Base-by-base conservation (phyloP, 2,797 vertebrate species). In the Thaleichthys pacificus region DNA sequence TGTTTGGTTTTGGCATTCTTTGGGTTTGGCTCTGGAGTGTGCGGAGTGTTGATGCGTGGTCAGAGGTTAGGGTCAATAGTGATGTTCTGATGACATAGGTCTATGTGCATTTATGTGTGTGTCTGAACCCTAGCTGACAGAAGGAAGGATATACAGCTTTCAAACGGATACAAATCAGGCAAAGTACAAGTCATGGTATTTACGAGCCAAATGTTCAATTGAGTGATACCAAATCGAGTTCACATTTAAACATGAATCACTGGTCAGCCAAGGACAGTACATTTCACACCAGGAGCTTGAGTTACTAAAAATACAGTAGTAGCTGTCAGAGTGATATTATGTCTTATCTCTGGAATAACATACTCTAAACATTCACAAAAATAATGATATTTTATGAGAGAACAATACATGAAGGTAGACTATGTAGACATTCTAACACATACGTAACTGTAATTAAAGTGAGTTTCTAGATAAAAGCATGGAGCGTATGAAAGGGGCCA, bases 1-100 rank as follows among this genome's bases (percentile, higher is more conserved):
- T 80, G 81, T 86, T 86, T 88, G 86, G 57, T 76, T 90, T 83
- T 68, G 81, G 74, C 77, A 88, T 85, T 80, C 80, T 65, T 80
- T 75, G 74, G 42, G 65, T 70, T 19, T 17, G 19, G 3, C 64
- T 76, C 76, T 49, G 72, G n/a, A 64, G 71, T 72, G 30, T 21
- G 5, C 73, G 75, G 30, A 69, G 77, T 51, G 69, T 42, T 82
- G 79, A 84, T 67, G 78, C 67, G 26, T 22, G 77, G 78, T 80
- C 80, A 76, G 71, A 77, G 71, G 72, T 71, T 62, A 61, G 78
- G 28, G 62, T 64, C 76, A 72, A 81, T 17, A 82, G 77, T 83
- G 88, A 85, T 69, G 77, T 73, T 76, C 76, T 78, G 70, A 61
- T 72, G 73, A 72, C 73, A 85, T 72, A 77, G 58, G n/a, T n/a